Evolutionary conservation across 2,888 invertebrate genomes (phyloP).

Genomic region (Loripinus fragilis): DNA sequence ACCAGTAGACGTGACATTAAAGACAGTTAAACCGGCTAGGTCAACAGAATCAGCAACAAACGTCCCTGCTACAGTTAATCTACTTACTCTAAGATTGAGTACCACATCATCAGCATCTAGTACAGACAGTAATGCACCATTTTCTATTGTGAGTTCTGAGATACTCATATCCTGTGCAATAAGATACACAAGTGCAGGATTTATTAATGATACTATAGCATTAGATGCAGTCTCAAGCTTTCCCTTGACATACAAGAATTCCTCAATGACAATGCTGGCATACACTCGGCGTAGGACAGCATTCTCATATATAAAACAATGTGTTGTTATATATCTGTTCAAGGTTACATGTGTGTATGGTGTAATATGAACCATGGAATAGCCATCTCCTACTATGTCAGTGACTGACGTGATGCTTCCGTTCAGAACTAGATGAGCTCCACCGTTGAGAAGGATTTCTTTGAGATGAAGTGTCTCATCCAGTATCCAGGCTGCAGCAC

Average conservation of each 20-base stretch:
- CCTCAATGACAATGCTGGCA: slow-evolving; percentile 30
- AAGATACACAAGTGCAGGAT: slow-evolving; percentile 51
- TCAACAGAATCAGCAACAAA: slow-evolving; percentile 39
- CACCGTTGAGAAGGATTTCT: slow-evolving; percentile 48
- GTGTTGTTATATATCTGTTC: not conserved
- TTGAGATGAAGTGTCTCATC: slow-evolving; percentile 38
- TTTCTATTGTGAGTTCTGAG: slow-evolving; percentile 34
- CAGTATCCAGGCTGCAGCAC: slow-evolving; percentile 63
- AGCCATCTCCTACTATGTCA: slow-evolving; percentile 34
- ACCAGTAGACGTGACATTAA: slow-evolving; percentile 52
- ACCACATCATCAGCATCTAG: slow-evolving; percentile 13
- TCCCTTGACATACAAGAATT: slow-evolving; percentile 50
- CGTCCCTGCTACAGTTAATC: slow-evolving; percentile 47
- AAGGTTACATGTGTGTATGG: not conserved
- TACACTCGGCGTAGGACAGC: slow-evolving; percentile 44
- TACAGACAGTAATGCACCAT: slow-evolving; percentile 41
- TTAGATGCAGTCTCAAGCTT: slow-evolving; percentile 19
- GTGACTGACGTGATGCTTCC: slow-evolving; percentile 26
- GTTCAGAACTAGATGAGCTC: slow-evolving; percentile 57
- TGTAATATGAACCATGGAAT: slow-evolving; percentile 11
- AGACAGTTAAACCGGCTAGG: slow-evolving; percentile 28
- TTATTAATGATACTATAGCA: slow-evolving; percentile 28
- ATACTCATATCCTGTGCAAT: slow-evolving; percentile 40
- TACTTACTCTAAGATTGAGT: slow-evolving; percentile 36
- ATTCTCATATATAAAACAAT: slow-evolving; percentile 23